phyloP scores from a whole-genome alignment of 2,888 invertebrate genomes.

The Ectobius pallidus region DNA sequence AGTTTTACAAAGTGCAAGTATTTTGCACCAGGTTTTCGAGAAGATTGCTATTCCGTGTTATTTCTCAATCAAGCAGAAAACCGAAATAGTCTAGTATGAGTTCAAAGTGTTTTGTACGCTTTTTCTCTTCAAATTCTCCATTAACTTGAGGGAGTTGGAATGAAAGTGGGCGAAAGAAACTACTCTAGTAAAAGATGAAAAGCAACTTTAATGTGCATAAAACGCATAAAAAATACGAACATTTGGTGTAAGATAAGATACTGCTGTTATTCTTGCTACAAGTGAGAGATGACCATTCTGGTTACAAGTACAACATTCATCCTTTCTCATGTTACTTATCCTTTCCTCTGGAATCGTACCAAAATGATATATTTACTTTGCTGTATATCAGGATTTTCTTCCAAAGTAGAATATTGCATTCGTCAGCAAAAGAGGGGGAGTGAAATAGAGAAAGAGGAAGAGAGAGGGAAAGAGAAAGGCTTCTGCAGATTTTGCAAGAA shows the following conservation, averaged over 20 bases:
- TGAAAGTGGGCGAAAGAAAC: neutral
- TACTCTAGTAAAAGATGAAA: neutral
- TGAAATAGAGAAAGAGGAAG: too few species aligned
- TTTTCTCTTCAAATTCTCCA: neutral
- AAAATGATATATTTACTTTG: neutral
- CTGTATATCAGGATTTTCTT: neutral
- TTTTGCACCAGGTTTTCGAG: too few species aligned
- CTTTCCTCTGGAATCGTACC: neutral
- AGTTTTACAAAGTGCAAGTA: too few species aligned
- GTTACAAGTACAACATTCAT: too few species aligned
- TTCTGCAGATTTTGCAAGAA: conserved; percentile 13
- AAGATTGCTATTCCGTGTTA: too few species aligned
- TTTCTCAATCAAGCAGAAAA: too few species aligned
- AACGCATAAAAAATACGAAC: neutral
- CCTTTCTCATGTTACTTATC: neutral
- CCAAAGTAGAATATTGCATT: neutral
- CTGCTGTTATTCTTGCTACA: neutral
- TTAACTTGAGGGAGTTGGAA: neutral
- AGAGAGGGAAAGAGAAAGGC: neutral
- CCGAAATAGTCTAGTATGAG: too few species aligned
- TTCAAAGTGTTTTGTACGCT: too few species aligned
- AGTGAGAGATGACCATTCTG: neutral
- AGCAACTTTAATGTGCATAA: neutral
- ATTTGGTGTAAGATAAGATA: neutral
- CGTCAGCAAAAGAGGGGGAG: too few species aligned